Evolutionary conservation across 2,113 vertebrate genomes (phyloP).

Genomic region (Lasiurus cinereus): DNA sequence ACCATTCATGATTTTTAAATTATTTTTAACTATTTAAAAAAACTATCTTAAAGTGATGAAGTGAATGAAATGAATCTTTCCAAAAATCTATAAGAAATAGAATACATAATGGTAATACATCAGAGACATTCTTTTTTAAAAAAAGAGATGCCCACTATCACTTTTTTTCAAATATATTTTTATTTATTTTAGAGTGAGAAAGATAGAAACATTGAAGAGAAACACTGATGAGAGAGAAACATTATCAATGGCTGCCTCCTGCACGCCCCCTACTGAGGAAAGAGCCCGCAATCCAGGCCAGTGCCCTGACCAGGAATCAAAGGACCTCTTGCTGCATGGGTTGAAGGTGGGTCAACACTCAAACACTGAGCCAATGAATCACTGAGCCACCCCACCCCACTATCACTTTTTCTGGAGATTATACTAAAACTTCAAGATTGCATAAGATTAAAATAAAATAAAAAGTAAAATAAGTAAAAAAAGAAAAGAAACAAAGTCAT

Average conservation of each 20-base stretch:
- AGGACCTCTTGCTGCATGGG: too few species aligned
- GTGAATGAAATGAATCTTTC: not conserved
- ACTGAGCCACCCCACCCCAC: not conserved
- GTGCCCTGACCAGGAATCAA: too few species aligned
- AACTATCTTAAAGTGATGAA: not conserved
- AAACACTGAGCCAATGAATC: too few species aligned
- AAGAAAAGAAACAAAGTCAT: not conserved
- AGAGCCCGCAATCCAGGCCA: too few species aligned
- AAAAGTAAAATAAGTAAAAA: not conserved
- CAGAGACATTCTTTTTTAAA: not conserved
- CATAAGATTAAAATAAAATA: not conserved
- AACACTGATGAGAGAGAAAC: too few species aligned
- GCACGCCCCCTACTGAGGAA: too few species aligned
- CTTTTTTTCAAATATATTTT: too few species aligned
- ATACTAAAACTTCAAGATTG: conserved; percentile 3
- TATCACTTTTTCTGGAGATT: not conserved
- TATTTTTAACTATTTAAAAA: not conserved
- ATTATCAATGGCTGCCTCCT: too few species aligned
- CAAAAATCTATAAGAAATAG: not conserved
- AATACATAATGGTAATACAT: not conserved
- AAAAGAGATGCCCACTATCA: not conserved
- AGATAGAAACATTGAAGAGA: too few species aligned
- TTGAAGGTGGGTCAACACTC: too few species aligned
- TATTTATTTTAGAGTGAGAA: too few species aligned
- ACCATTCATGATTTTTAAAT: not conserved